Evolutionary conservation across 2,113 vertebrate species (phyloP), one percentile per base, ranked within the genome.

Genomic region (Brachypteracias leptosomus): DNA sequence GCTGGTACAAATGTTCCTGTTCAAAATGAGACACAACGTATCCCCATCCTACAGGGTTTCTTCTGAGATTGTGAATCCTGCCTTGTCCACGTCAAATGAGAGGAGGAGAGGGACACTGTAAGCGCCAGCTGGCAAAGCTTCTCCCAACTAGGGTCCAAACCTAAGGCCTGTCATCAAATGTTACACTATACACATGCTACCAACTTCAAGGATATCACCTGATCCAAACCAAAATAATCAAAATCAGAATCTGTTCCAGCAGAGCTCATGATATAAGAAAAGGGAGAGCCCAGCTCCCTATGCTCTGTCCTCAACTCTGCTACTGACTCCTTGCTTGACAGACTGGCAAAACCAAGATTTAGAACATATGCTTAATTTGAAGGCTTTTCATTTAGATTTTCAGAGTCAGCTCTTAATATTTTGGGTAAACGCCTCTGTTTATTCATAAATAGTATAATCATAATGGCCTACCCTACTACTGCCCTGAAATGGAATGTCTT

Each of bases 131-230:
- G 72, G 28, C 33, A 54, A 33, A 29, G 49, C 40, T 81, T 81
- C 61, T 57, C 57, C 22, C 21, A 21, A 1, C 33, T 22, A 67
- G 47, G 18, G 52, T 18, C 15, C 58, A 52, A 61, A 46, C 24
- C 57, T 33, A 55, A 78, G 67, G 68, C 17, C 26, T 9, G 13
- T 13, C 83, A 40, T 21, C 1, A 0, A 75, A 24, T 12, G 31
- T 59, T 72, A 55, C n/a, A 11, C 55, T 31, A 1, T 1, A 44
- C 1, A 3, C 24, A 8, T 0, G 0, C 11, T 44, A 13, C 16
- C 33, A 42, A 63, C 38, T 78, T 74, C 18, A 63, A 82, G 47
- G 58, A 3, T 35, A 73, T 61, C 82, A 54, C 10, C 54, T 31
- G 19, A 26, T 8, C 62, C 76, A 76, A 85, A 68, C 14, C 40